phyloP scores from a whole-genome alignment of 1,140 invertebrate species.

The Telenomus remus region DNA sequence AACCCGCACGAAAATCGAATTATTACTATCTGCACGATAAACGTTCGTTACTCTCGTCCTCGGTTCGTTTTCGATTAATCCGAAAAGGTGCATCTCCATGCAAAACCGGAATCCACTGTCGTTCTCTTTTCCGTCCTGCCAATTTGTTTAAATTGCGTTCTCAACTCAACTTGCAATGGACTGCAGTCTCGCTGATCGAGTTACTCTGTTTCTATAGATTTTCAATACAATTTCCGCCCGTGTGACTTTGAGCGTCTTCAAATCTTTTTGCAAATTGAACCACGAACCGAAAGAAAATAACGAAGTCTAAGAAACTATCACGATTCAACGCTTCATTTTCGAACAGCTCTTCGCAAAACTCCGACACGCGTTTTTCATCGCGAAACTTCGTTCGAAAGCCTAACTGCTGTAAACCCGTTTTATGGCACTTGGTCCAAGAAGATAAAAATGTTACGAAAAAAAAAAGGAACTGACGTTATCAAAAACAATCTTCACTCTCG shows the following conservation, averaged over 20 bases:
- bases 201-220: constrained; percentile 59
- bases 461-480: constrained; percentile 7
- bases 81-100: constrained; percentile 59
- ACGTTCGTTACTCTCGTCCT: constrained; percentile 61
- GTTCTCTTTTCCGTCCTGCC: constrained; percentile 44
- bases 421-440: constrained; percentile 15
- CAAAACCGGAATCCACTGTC: constrained; percentile 43
- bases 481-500: constrained; percentile 8
- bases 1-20: constrained; percentile 63
- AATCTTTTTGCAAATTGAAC: constrained; percentile 41
- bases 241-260: constrained; percentile 12
- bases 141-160: constrained; percentile 70
- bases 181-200: constrained; percentile 58
- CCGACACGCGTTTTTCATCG: constrained; percentile 17
- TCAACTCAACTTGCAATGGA: constrained; percentile 62
- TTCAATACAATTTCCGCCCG: constrained; percentile 52
- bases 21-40: constrained; percentile 67
- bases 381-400: constrained; percentile 32
- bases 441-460: not conserved
- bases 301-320: constrained; percentile 3
- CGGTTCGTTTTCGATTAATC: constrained; percentile 71
- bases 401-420: constrained; percentile 36
- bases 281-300: constrained; percentile 12
- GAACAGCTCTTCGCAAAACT: constrained; percentile 39
- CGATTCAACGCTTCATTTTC: constrained; percentile 31